A percentile compares a stretch with the other conserved stretches of the same genome.
Conservation (phyloP, 2,888 invertebrate species). For the Sphaerophoria rueppellii region DNA sequence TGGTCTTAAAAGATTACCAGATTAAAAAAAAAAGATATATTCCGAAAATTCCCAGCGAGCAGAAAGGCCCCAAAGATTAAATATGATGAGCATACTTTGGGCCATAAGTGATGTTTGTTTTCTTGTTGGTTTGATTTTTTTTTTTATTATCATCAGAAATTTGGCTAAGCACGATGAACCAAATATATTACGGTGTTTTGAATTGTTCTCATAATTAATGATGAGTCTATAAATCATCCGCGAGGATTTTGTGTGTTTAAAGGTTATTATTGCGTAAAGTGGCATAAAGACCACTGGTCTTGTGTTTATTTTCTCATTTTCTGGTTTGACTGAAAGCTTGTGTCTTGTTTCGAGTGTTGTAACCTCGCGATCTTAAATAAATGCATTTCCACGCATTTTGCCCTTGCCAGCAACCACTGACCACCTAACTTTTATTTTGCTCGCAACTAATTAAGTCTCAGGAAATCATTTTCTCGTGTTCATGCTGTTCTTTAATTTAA, state of each 20-base stretch:
- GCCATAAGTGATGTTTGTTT: constrained; percentile 62
- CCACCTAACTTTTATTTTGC: constrained; percentile 24
- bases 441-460: constrained; percentile 29
- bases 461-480: background rate
- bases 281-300: background rate
- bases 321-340: background rate
- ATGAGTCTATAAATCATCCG: constrained; percentile 8
- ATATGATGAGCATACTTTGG: background rate
- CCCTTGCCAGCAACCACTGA: too few relatives aligned
- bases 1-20: constrained; percentile 45
- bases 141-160: background rate
- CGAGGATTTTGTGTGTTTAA: background rate
- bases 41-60: constrained; percentile 43
- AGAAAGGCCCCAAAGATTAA: constrained; percentile 33
- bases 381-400: too few relatives aligned
- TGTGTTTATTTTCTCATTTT: background rate
- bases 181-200: constrained; percentile 22
- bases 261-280: constrained; percentile 3
- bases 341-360: too few relatives aligned
- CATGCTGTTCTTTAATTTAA: constrained; percentile 2
- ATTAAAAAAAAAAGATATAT: constrained; percentile 58
- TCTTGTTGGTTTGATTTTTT: constrained; percentile 3
- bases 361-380: too few relatives aligned
- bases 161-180: constrained; percentile 7
- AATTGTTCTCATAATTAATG: constrained; percentile 15